Conservation (phyloP, 2,888 invertebrate species). For the Apoda limacodes region DNA sequence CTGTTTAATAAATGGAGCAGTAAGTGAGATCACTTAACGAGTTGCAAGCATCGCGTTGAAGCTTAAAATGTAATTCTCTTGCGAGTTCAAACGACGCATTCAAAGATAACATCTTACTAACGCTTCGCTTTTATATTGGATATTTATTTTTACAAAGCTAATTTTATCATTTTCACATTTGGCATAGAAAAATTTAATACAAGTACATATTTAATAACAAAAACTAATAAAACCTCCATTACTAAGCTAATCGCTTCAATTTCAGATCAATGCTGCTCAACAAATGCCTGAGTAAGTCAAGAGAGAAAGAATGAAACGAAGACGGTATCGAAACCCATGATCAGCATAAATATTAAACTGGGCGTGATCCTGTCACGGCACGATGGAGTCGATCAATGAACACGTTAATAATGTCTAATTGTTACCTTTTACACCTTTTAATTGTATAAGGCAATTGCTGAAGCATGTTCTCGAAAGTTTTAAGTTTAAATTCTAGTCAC, state of each 20-base stretch:
- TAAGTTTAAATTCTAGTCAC: too few species aligned
- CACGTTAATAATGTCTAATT: conserved; percentile 15
- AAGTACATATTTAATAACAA: too few species aligned
- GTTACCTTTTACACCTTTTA: not conserved
- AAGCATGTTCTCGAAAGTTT: too few species aligned
- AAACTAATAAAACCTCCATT: too few species aligned
- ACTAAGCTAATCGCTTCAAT: too few species aligned
- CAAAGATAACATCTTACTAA: conserved; percentile 30
- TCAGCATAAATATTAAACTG: conserved; percentile 54
- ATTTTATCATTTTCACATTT: too few species aligned
- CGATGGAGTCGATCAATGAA: conserved; percentile 43
- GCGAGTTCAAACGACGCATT: conserved; percentile 28
- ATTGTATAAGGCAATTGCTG: too few species aligned
- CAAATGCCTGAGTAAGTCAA: too few species aligned
- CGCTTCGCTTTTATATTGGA: too few species aligned
- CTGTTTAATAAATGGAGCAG: conserved; percentile 38
- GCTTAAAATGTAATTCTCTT: conserved; percentile 29
- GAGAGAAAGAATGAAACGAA: conserved; percentile 11
- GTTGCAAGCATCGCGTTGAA: conserved; percentile 32
- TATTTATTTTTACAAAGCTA: too few species aligned
- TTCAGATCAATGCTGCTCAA: too few species aligned
- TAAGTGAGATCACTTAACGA: conserved; percentile 37
- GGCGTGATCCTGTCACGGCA: conserved; percentile 47
- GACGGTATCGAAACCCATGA: conserved; percentile 35
- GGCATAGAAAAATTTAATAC: too few species aligned